Conservation (phyloP, 2,888 invertebrate genomes). For the Synanthedon andrenaeformis region DNA sequence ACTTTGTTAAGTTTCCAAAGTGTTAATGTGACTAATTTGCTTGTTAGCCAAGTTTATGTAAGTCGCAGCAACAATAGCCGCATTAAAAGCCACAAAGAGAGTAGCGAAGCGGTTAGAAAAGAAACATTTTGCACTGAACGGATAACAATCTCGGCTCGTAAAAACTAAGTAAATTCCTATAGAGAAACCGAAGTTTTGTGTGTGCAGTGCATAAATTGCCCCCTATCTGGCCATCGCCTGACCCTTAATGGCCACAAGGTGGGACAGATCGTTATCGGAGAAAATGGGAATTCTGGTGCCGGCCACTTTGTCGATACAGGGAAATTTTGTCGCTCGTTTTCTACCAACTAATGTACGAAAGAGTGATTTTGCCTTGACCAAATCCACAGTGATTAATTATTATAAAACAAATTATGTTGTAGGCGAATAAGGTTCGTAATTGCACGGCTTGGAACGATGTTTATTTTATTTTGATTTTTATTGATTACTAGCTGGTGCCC, state of each 20-base stretch:
- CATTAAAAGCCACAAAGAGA: conserved; percentile 12
- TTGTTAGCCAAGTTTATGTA: not conserved
- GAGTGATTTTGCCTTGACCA: conserved; percentile 16
- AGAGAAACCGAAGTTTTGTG: conserved; percentile 35
- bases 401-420: conserved; percentile 5
- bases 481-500: too few relatives aligned
- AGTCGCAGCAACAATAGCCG: conserved; percentile 6
- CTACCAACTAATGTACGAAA: conserved; percentile 24
- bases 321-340: conserved; percentile 52
- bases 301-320: conserved; percentile 55
- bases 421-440: conserved; percentile 2
- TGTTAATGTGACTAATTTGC: not conserved
- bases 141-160: conserved; percentile 47
- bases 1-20: not conserved
- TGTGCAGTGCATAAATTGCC: conserved; percentile 62
- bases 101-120: conserved; percentile 7
- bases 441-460: too few relatives aligned
- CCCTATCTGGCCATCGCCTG: conserved; percentile 60
- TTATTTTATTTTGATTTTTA: not conserved
- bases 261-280: conserved; percentile 60
- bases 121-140: conserved; percentile 35
- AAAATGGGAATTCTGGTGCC: conserved; percentile 48
- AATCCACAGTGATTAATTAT: conserved; percentile 21
- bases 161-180: conserved; percentile 48
- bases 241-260: conserved; percentile 60